Conservation (phyloP, 2,888 invertebrate genomes). For the Laspeyria flexula region DNA sequence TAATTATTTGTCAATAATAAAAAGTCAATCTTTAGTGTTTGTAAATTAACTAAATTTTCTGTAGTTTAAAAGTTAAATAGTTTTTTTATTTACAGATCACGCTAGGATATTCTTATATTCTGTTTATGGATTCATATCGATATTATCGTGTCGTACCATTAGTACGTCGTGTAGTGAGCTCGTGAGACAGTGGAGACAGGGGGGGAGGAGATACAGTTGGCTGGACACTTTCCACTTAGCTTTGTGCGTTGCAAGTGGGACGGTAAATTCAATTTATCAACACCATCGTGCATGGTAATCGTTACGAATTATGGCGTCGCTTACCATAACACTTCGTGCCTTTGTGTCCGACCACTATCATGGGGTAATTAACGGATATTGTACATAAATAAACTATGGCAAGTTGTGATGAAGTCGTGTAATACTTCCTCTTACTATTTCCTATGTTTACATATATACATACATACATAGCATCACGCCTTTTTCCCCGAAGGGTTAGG, state of each 20-base stretch:
- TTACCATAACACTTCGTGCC: slow-evolving; percentile 8
- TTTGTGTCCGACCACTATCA: neutral
- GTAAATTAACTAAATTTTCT: too few relatives aligned
- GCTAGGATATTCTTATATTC: too few relatives aligned
- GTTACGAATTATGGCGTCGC: slow-evolving; percentile 29
- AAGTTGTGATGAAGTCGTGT: neutral
- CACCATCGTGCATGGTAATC: slow-evolving; percentile 48
- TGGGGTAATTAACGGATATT: neutral
- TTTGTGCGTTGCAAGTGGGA: slow-evolving; percentile 56
- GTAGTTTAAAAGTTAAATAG: too few relatives aligned
- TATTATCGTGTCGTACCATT: too few relatives aligned
- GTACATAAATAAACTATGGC: neutral
- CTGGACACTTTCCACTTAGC: slow-evolving; percentile 60
- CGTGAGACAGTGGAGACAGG: slow-evolving; percentile 18
- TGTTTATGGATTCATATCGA: too few relatives aligned
- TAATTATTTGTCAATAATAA: too few relatives aligned
- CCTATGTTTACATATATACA: too few relatives aligned
- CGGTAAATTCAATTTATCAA: slow-evolving; percentile 63
- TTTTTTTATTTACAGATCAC: too few relatives aligned
- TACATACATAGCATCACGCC: too few relatives aligned
- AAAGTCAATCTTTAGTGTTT: too few relatives aligned
- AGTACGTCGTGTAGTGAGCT: neutral
- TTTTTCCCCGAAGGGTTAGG: too few relatives aligned
- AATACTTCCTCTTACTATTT: neutral
- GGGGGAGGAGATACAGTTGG: slow-evolving; percentile 64